phyloP scores from a whole-genome alignment of 2,113 vertebrate genomes.

The Isurus oxyrinchus region DNA sequence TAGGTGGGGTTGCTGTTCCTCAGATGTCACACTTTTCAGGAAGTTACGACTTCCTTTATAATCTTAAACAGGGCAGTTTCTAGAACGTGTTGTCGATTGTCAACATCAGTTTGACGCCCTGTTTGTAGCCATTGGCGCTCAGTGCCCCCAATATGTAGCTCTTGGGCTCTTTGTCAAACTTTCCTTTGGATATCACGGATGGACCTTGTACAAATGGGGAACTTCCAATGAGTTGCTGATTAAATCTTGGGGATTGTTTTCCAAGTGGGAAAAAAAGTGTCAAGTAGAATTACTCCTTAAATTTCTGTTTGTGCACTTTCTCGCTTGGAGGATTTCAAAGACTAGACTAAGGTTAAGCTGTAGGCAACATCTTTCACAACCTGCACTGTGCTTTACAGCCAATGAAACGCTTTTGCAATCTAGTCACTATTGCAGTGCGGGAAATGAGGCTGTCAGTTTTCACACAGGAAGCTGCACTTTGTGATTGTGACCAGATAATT shows the following conservation, averaged over 20 bases:
- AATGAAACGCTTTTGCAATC: not conserved
- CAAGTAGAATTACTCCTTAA: not conserved
- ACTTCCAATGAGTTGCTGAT: not conserved
- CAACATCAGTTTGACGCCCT: no score
- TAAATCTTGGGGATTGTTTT: not conserved
- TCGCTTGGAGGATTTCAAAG: no score
- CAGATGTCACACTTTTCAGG: not conserved
- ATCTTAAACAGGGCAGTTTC: not conserved
- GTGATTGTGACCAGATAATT: not conserved
- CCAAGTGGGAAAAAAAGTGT: not conserved
- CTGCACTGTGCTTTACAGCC: not conserved
- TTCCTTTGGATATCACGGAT: not conserved
- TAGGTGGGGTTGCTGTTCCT: not conserved
- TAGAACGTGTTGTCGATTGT: not conserved
- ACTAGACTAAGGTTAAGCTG: not conserved
- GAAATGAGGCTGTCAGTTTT: not conserved
- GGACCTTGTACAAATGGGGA: not conserved
- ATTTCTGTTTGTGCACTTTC: not conserved
- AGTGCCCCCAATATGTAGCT: not conserved
- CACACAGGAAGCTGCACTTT: not conserved
- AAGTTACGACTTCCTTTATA: not conserved
- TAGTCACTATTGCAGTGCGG: not conserved
- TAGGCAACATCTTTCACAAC: not conserved
- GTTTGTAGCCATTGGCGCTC: not conserved
- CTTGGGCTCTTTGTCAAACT: not conserved